Conservation (phyloP, 2,113 vertebrate species). For the Cyanoderma ruficeps region DNA sequence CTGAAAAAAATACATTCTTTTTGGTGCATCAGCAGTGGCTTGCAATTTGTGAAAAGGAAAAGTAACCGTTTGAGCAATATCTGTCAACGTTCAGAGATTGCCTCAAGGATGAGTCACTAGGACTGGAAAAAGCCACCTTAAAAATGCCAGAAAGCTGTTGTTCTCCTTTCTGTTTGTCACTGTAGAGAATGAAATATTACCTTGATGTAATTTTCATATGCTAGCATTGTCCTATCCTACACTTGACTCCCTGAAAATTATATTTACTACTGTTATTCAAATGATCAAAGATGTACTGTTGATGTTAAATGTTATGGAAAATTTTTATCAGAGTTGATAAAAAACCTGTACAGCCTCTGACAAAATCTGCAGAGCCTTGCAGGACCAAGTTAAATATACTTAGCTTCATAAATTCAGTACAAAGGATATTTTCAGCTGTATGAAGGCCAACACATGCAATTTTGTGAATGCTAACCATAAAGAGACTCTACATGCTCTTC, state of each 20-base stretch:
- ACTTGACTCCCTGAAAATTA: neutral
- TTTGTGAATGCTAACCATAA: neutral
- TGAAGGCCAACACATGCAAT: neutral
- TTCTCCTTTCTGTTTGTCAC: neutral
- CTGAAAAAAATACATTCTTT: neutral
- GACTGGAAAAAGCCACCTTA: neutral
- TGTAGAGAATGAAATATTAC: neutral
- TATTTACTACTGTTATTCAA: neutral
- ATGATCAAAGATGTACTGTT: neutral
- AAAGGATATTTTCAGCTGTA: constrained; percentile 17
- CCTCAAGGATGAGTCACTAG: neutral
- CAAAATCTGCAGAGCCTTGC: neutral
- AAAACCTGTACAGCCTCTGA: neutral
- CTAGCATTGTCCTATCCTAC: neutral
- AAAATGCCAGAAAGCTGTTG: neutral
- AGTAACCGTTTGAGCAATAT: neutral
- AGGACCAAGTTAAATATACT: constrained; percentile 1
- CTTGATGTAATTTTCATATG: neutral
- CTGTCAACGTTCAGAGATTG: neutral
- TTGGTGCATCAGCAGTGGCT: neutral
- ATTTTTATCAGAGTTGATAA: neutral
- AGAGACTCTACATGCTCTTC: neutral
- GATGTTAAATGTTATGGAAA: neutral
- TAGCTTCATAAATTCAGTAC: neutral
- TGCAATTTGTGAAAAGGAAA: neutral